phyloP scores from a whole-genome alignment of 2,797 vertebrate species.

The Sternarchorhynchus goeldii region DNA sequence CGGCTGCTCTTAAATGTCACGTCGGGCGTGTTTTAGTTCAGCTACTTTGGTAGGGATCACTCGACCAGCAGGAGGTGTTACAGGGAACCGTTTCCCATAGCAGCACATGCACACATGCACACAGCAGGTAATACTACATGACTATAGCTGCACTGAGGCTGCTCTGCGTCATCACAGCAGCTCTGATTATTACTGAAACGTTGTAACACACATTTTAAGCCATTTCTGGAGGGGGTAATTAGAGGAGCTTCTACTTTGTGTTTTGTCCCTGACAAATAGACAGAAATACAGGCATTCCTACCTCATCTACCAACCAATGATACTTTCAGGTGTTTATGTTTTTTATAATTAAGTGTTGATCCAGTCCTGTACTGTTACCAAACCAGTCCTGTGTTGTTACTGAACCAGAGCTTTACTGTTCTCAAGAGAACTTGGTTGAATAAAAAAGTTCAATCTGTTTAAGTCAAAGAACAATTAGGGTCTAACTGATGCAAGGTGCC shows the following conservation, averaged over 20 bases:
- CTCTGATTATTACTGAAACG: neutral
- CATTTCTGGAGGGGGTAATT: neutral
- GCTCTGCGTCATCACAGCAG: conserved; percentile 1
- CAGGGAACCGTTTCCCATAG: neutral
- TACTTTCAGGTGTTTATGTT: no score
- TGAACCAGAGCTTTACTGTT: neutral
- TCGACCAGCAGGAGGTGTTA: conserved; percentile 9
- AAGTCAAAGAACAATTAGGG: conserved; percentile 21
- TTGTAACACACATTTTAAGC: neutral
- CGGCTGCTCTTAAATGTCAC: conserved; percentile 9
- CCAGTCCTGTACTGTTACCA: no score
- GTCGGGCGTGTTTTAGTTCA: neutral
- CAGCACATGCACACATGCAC: neutral
- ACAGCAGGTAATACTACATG: neutral
- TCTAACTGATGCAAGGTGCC: conserved; percentile 12
- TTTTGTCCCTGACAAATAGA: neutral
- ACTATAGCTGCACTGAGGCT: neutral
- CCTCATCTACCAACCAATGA: no score
- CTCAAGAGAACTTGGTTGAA: neutral
- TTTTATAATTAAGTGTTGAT: no score
- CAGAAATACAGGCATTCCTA: no score
- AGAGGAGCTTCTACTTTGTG: neutral
- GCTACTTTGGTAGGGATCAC: conserved; percentile 7
- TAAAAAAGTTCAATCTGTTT: neutral
- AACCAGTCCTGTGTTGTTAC: neutral